Evolutionary conservation across 2,113 vertebrate species (phyloP).

Genomic region (Sigmodon hispidus): DNA sequence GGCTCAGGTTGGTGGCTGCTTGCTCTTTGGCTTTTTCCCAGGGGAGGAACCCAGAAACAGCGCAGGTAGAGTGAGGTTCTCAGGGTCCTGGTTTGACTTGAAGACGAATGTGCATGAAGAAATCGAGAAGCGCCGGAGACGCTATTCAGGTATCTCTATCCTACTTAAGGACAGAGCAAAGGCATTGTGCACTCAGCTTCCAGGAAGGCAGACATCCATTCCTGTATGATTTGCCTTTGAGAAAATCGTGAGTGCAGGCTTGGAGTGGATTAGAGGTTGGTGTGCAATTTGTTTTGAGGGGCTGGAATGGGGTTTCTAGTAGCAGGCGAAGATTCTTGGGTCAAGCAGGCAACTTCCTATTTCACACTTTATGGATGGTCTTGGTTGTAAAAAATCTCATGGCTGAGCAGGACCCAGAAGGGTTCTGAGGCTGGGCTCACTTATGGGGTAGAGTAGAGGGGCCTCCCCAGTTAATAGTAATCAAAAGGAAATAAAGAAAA

Average conservation of each 20-base stretch:
- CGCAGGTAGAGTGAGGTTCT: background rate
- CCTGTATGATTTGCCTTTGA: background rate
- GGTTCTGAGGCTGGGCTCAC: background rate
- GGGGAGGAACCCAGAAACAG: background rate
- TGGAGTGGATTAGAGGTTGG: background rate
- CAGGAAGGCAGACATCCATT: background rate
- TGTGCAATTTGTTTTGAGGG: background rate
- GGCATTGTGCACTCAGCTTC: accelerated
- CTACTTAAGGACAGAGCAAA: background rate
- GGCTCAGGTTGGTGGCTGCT: accelerated
- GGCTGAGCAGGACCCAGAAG: background rate
- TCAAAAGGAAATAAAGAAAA: too few relatives aligned
- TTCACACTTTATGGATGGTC: background rate
- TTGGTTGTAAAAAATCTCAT: background rate
- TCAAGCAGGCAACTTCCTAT: background rate
- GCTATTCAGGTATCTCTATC: background rate
- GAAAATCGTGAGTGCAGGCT: background rate
- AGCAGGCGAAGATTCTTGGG: background rate
- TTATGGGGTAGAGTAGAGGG: background rate
- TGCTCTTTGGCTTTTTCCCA: background rate
- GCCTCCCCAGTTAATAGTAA: background rate
- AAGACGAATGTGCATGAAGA: background rate
- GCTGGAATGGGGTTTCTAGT: background rate
- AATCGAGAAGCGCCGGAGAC: background rate
- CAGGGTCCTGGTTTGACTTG: background rate